phyloP scores from a whole-genome alignment of 2,113 vertebrate genomes.

The Paramisgurnus dabryanus region DNA sequence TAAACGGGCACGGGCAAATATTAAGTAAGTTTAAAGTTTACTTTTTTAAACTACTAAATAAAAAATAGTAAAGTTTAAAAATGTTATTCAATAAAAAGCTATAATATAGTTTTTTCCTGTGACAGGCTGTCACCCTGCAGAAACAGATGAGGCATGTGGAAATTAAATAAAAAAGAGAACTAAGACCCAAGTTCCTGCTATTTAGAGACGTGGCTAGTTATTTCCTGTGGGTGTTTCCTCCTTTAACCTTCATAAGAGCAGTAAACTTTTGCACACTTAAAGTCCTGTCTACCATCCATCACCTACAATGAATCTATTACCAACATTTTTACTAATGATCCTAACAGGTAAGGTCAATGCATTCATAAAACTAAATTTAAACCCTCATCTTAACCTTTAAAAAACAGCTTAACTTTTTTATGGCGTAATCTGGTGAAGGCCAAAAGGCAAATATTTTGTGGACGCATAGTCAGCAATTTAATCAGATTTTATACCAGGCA shows the following conservation, averaged over 20 bases:
- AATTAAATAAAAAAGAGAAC: not conserved
- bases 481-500: not conserved
- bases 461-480: not conserved
- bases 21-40: no score
- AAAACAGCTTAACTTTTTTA: no score
- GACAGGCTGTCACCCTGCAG: not conserved
- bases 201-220: conserved; percentile 20
- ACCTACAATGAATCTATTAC: conserved; percentile 30
- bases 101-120: no score
- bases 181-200: not conserved
- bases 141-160: not conserved
- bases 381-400: not conserved
- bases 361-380: not conserved
- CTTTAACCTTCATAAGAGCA: conserved; percentile 21
- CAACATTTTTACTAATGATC: conserved; percentile 24
- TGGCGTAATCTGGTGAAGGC: no score
- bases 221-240: conserved; percentile 50
- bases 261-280: not conserved
- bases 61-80: no score
- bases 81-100: no score
- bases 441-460: not conserved
- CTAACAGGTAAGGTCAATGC: conserved; percentile 36
- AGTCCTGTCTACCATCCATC: not conserved
- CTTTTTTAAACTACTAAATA: no score
- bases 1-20: no score